These are phyloP conservation scores for Marronus borbonicus DNA, from an alignment of 2,888 invertebrate genomes.

Conservation along the genomic window DNA sequence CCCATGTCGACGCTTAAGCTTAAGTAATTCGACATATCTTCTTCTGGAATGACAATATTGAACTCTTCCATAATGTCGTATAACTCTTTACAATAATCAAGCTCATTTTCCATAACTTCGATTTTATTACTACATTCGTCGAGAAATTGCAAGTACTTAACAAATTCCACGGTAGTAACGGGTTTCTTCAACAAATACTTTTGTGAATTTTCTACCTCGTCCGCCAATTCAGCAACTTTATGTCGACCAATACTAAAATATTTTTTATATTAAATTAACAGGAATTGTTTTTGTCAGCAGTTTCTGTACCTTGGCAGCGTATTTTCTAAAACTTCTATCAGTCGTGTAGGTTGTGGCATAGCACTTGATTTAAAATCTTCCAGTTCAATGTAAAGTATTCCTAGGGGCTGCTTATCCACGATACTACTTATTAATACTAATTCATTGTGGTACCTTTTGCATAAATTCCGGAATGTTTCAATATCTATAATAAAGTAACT, in stretches of 20 bases:
- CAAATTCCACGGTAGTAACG: conserved; percentile 80
- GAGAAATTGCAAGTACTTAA: conserved; percentile 80
- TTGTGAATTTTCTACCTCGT: conserved; percentile 78
- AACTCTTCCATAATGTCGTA: conserved; percentile 90
- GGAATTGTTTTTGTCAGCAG: background rate
- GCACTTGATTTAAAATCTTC: conserved; percentile 81
- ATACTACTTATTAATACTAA: conserved; percentile 79
- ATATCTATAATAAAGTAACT: conserved; percentile 69
- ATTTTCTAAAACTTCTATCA: conserved; percentile 77
- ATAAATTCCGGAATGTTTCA: conserved; percentile 77
- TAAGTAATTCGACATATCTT: conserved; percentile 79
- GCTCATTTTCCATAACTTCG: conserved; percentile 79
- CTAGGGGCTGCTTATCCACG: conserved; percentile 79
- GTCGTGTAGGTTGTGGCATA: conserved; percentile 80
- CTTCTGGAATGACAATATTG: conserved; percentile 80
- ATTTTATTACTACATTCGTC: conserved; percentile 75
- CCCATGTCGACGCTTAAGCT: conserved; percentile 77
- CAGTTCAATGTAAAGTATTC: conserved; percentile 81
- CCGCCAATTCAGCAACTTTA: conserved; percentile 72
- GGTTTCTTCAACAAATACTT: conserved; percentile 79
- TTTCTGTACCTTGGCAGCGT: conserved; percentile 78
- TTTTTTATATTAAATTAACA: background rate
- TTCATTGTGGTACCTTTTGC: conserved; percentile 81
- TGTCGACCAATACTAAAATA: conserved; percentile 76
- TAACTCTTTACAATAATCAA: conserved; percentile 87